Percentiles rank a stretch among this genome's conserved stretches.
phyloP scores from a whole-genome alignment of 2,797 vertebrate genomes.

The Eupleurogrammus muticus region DNA sequence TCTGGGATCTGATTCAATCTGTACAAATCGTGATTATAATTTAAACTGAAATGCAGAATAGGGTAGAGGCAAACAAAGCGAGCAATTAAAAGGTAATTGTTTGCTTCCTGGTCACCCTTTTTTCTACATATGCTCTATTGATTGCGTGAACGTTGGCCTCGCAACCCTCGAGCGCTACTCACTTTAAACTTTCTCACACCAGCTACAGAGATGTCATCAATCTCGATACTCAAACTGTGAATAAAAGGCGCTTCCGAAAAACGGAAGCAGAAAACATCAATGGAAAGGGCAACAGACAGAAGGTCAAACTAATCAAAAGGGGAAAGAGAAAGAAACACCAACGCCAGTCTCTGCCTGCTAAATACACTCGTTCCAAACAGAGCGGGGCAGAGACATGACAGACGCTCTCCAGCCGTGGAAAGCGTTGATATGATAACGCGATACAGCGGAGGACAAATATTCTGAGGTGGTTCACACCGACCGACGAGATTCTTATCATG shows the following conservation, averaged over 20 bases:
- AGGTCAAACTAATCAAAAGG: slow-evolving; percentile 13
- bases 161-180: neutral
- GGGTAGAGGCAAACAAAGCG: neutral
- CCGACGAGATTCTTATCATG: slow-evolving; percentile 37
- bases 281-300: slow-evolving; percentile 14
- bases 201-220: slow-evolving; percentile 7
- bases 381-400: neutral
- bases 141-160: neutral
- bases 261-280: slow-evolving; percentile 15
- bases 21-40: too few species aligned
- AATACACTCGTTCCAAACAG: slow-evolving; percentile 14
- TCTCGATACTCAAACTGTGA: slow-evolving; percentile 6
- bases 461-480: slow-evolving; percentile 37
- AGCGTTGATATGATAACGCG: slow-evolving; percentile 25
- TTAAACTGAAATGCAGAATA: too few species aligned
- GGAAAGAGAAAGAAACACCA: neutral
- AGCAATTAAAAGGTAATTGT: neutral
- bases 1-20: too few species aligned
- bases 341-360: neutral
- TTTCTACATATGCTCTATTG: too few species aligned
- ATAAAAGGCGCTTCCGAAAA: neutral
- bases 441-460: slow-evolving; percentile 22
- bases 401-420: slow-evolving; percentile 5
- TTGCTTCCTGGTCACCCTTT: too few species aligned
- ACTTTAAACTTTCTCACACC: slow-evolving; percentile 2